Conservation (phyloP, 1,140 invertebrate genomes). For the Pseudomyrmex dendroicus region DNA sequence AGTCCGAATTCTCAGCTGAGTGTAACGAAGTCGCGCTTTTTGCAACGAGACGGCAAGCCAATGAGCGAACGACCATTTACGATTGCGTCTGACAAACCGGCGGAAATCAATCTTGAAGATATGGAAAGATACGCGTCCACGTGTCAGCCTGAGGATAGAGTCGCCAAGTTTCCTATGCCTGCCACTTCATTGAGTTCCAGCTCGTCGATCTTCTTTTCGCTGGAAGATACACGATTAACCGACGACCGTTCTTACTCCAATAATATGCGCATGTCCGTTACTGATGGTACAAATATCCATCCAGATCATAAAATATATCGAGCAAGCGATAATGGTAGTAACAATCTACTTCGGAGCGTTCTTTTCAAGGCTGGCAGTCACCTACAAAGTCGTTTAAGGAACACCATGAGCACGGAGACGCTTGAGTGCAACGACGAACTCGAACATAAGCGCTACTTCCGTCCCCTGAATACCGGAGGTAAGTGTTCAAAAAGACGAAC, state of each 20-base stretch:
- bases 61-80: constrained; percentile 88
- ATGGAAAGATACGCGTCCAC: constrained; percentile 86
- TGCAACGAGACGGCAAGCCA: constrained; percentile 83
- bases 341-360: constrained; percentile 77
- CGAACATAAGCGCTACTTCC: constrained; percentile 78
- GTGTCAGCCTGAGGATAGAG: constrained; percentile 84
- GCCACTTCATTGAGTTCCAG: constrained; percentile 73
- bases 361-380: constrained; percentile 80
- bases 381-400: constrained; percentile 78
- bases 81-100: constrained; percentile 88
- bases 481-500: constrained; percentile 73
- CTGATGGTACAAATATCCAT: constrained; percentile 86
- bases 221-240: constrained; percentile 84
- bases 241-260: constrained; percentile 82
- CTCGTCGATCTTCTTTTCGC: constrained; percentile 80
- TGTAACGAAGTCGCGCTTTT: constrained; percentile 80
- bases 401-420: constrained; percentile 82
- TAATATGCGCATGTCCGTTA: constrained; percentile 78
- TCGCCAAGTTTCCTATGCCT: constrained; percentile 80
- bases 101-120: constrained; percentile 85
- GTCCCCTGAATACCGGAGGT: constrained; percentile 69
- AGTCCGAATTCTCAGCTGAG: constrained; percentile 74
- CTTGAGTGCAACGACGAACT: constrained; percentile 81
- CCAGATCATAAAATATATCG: constrained; percentile 92
- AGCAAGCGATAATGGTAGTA: constrained; percentile 77